Conservation (phyloP, 2,113 vertebrate genomes). For the Tichodroma muraria region DNA sequence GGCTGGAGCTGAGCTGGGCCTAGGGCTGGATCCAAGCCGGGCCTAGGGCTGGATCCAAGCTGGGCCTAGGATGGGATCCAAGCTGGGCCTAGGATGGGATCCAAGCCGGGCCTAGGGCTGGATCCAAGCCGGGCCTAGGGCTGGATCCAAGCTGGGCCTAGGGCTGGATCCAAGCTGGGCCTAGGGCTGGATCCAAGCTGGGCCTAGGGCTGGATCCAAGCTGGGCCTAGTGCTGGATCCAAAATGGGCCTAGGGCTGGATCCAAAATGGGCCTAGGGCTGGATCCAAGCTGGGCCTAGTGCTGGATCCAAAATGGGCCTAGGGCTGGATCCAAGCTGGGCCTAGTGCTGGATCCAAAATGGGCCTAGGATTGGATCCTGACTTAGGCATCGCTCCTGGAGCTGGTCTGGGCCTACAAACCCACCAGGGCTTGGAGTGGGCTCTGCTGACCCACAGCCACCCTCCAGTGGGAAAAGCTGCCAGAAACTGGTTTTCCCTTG, state of each 20-base stretch:
- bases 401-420: rapidly evolving
- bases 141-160: background rate
- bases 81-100: background rate
- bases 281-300: rapidly evolving
- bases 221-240: background rate
- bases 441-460: background rate
- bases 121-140: background rate
- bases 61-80: background rate
- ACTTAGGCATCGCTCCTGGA: rapidly evolving
- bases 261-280: rapidly evolving
- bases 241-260: background rate
- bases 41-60: background rate
- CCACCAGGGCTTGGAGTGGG: rapidly evolving
- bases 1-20: background rate
- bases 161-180: background rate
- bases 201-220: background rate
- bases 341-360: too few relatives aligned
- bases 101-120: background rate
- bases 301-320: background rate
- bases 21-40: too few relatives aligned
- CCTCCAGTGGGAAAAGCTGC: background rate
- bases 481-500: background rate
- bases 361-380: too few relatives aligned
- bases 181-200: too few relatives aligned
- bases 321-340: background rate